phyloP scores from a whole-genome alignment of 2,888 invertebrate species.

The Ophion obscuratus region DNA sequence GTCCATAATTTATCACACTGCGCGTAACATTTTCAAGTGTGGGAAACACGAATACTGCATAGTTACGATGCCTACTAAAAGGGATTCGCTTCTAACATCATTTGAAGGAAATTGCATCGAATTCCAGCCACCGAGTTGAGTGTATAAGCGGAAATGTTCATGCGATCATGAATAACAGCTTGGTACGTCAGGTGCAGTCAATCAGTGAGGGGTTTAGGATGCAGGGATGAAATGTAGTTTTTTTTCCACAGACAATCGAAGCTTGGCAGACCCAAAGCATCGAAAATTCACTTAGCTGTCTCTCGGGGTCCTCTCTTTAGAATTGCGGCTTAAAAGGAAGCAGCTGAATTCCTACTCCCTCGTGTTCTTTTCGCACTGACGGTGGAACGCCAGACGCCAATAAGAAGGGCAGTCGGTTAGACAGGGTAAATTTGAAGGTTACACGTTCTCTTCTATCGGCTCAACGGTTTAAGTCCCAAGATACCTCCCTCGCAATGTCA shows the following conservation, averaged over 20 bases:
- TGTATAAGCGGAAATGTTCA: too few species aligned
- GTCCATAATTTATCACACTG: neutral
- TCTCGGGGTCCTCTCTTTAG: neutral
- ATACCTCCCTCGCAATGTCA: constrained; percentile 48
- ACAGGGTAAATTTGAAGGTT: constrained; percentile 63
- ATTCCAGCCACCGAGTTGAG: too few species aligned
- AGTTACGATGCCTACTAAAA: too few species aligned
- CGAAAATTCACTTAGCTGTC: neutral
- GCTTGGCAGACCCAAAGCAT: neutral
- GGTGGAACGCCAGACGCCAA: constrained; percentile 15
- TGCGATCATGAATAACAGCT: neutral
- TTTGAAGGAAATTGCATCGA: too few species aligned
- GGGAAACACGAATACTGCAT: too few species aligned
- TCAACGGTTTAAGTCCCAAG: constrained; percentile 54
- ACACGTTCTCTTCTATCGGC: constrained; percentile 43
- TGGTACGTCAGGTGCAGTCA: neutral
- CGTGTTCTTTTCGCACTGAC: constrained; percentile 38
- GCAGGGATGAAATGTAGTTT: neutral
- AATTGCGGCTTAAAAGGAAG: neutral
- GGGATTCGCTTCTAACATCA: too few species aligned
- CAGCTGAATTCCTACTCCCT: constrained; percentile 5
- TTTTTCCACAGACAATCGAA: neutral
- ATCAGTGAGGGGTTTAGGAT: neutral
- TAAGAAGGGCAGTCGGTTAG: constrained; percentile 38
- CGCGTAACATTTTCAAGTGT: neutral